Evolutionary conservation across 2,113 vertebrate species (phyloP).

Genomic region (Pleuronectes platessa): DNA sequence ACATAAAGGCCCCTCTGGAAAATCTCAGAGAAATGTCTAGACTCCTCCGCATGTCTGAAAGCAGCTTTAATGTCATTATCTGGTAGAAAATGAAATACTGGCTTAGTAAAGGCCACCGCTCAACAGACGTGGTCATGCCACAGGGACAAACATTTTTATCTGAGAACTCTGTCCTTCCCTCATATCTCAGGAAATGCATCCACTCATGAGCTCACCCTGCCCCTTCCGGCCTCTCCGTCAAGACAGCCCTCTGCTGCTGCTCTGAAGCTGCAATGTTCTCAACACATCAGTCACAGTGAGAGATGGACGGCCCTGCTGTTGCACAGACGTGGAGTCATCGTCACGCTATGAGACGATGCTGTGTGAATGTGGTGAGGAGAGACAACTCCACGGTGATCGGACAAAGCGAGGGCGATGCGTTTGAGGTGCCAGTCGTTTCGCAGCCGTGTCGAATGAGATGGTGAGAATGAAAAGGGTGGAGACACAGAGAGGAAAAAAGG

Average conservation of each 20-base stretch:
- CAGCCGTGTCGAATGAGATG: conserved; percentile 16
- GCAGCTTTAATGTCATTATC: no score
- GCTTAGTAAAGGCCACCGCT: not conserved
- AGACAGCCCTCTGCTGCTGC: not conserved
- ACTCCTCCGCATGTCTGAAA: no score
- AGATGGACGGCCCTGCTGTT: no score
- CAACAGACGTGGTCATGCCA: not conserved
- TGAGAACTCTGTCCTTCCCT: conserved; percentile 22
- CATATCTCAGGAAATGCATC: conserved; percentile 6
- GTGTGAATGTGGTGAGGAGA: conserved; percentile 29
- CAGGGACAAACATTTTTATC: conserved; percentile 3
- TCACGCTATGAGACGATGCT: conserved; percentile 38
- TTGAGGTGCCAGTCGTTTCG: not conserved
- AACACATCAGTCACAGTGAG: no score
- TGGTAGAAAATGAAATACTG: no score
- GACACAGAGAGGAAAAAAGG: not conserved
- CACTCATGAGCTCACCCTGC: conserved; percentile 7
- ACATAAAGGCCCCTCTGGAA: no score
- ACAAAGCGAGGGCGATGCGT: conserved; percentile 17
- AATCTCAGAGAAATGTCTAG: no score
- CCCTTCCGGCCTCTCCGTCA: conserved; percentile 1
- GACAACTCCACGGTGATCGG: not conserved
- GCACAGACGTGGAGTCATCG: conserved; percentile 15
- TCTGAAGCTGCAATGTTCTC: no score
- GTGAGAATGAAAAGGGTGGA: conserved; percentile 1